Conservation (phyloP, 2,113 vertebrate genomes). For the Collichthys lucidus region DNA sequence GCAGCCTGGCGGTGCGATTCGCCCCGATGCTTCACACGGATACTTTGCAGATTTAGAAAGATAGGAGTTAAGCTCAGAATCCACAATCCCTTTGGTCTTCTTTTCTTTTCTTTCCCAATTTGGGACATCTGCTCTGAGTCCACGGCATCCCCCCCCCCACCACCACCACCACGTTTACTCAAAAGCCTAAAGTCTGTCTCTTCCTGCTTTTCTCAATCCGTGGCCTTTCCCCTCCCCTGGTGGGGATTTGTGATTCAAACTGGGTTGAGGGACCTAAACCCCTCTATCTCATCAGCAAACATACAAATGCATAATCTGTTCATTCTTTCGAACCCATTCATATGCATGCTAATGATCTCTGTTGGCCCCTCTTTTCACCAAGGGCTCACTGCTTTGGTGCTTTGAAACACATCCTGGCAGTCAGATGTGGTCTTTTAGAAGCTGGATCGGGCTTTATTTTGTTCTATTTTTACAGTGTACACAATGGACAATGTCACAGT, state of each 20-base stretch:
- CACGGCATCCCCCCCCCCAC: slow-evolving; percentile 36
- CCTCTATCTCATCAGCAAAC: slow-evolving; percentile 85
- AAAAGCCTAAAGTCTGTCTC: slow-evolving; percentile 72
- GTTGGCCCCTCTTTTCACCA: slow-evolving; percentile 68
- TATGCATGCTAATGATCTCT: slow-evolving; percentile 77
- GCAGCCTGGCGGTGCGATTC: slow-evolving; percentile 51
- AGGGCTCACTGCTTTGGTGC: slow-evolving; percentile 51
- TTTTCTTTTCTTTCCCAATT: slow-evolving; percentile 71
- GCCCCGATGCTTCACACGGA: slow-evolving; percentile 52
- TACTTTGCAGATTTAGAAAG: slow-evolving; percentile 63
- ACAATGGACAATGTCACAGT: slow-evolving; percentile 51
- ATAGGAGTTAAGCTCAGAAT: slow-evolving; percentile 64
- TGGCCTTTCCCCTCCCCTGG: slow-evolving; percentile 65
- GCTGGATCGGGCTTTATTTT: slow-evolving; percentile 39
- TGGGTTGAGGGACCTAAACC: slow-evolving; percentile 74
- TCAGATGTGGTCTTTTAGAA: slow-evolving; percentile 42
- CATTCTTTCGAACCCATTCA: slow-evolving; percentile 77
- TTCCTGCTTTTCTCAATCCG: slow-evolving; percentile 52
- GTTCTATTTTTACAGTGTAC: slow-evolving; percentile 39
- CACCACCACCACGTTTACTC: slow-evolving; percentile 60
- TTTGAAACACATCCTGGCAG: slow-evolving; percentile 67
- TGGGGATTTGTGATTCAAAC: slow-evolving; percentile 80
- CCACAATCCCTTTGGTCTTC: slow-evolving; percentile 56
- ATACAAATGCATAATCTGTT: slow-evolving; percentile 85
- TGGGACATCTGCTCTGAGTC: slow-evolving; percentile 77